Base-by-base conservation (phyloP, 2,113 vertebrate species). In the Ammodytes marinus region DNA sequence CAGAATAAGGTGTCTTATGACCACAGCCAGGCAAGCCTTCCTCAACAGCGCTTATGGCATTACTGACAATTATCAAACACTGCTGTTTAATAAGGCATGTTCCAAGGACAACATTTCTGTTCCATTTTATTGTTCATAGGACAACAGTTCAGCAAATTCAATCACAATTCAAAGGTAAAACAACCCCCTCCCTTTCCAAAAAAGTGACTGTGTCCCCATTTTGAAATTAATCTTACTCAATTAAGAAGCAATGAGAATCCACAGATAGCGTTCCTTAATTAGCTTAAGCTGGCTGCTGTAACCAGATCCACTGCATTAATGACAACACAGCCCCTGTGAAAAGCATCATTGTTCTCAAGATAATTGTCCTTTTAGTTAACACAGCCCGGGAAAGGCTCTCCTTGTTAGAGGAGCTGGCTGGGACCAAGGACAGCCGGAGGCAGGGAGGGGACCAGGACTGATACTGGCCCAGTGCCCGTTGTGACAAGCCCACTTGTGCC, bases 301-400 rank as follows among this genome's bases (percentile, higher is more conserved):
- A 95, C 95, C 95, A 95, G 95, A 96, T 95, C 93, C 90, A 90
- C 87, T 92, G 92, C 93, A 93, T 95, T 95, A 95, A 95, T 95
- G 95, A 95, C 95, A 95, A 95, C 94, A 94, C 93, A 92, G 93
- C 85, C 92, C 80, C 91, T 92, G 94, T 96, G 94, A 96, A 95
- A 95, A 95, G 94, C 93, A 92, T 95, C 95, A 95, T 95, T 96
- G 95, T 96, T 95, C 95, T 95, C 92, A 77, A 88, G 95, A 95
- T 96, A 95, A 96, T 95, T 96, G 95, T 96, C 93, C 94, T 95
- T 96, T 96, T 95, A 96, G 95, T 96, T 96, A 96, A 95, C 92
- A 87, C 79, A 68, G 92, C 91, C 75, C 68, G 80, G 92, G 92
- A 94, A 95, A 90, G 91, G 91, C 90, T 92, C 88, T 93, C 90